Evolutionary conservation across 2,797 vertebrate genomes (phyloP), one percentile per base, ranked within the genome.

Genomic region (Setipinna tenuifilis): DNA sequence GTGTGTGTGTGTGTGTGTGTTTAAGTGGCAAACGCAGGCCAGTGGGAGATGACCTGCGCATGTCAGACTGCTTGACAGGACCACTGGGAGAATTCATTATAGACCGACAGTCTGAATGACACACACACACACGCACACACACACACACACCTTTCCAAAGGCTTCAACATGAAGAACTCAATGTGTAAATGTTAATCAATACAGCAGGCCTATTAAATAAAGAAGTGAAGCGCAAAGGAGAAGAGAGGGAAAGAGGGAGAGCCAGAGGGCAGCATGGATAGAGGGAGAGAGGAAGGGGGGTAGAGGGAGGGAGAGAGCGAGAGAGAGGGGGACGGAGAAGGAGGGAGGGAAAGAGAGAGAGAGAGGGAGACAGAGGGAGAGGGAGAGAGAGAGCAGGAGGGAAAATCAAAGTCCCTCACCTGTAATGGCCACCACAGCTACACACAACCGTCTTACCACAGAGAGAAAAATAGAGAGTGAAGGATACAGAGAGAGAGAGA

Each of bases 51-150:
- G 68, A 75, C 68, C 68, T 75, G 68, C 25, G 28, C 31, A 31
- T 75, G 68, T 75, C 68, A 75, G 68, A 35, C 68, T 17, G 28
- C 68, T 16, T 75, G 68, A 75, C 68, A 75, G 68, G 68, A 75
- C 68, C 68, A 75, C 68, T 75, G 68, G 46, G 46, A 82, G 46
- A 82, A 82, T 82, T 82, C 54, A 82, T 82, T 82, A 82, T 25
- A 21, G 54, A 16, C 81, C 44, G 44, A 82, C 81, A 82, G 44
- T 23, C 81, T 48, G 44, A 82, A 23, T 12, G 68, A 75, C 28
- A 17, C 31, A 75, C 68, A 75, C 68, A 75, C 28, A 35, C 68
- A 75, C 25, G 16, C 23, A 68, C 23, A 16, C 25, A 62, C 19
- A n/a, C 19, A 62, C 19, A 62, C 61, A 62, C 19, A 68, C 50